Conservation (phyloP, 2,888 invertebrate genomes). For the Leptogaster cylindrica region DNA sequence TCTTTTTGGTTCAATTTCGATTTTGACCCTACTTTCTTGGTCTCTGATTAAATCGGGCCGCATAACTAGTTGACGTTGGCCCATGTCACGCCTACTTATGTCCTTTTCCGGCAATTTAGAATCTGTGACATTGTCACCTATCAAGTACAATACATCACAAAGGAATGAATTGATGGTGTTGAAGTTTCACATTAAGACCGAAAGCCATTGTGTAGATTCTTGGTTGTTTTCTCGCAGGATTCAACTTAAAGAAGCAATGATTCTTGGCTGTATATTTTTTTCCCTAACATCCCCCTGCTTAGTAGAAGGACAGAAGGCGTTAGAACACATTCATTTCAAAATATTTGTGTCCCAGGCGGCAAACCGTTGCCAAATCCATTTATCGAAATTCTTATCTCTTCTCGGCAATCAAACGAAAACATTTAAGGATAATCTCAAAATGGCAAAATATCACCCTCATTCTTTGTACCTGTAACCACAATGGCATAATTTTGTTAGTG, state of each 20-base stretch:
- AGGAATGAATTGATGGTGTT: constrained; percentile 1
- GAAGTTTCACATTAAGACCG: neutral
- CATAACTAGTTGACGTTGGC: no score
- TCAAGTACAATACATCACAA: neutral
- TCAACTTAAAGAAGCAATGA: neutral
- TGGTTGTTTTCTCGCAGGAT: neutral
- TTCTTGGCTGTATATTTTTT: neutral
- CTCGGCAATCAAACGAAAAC: constrained; percentile 28
- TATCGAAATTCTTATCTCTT: constrained; percentile 36
- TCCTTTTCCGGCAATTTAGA: no score
- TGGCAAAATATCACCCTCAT: constrained; percentile 30
- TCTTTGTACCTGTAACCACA: constrained; percentile 17
- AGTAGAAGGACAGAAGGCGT: no score
- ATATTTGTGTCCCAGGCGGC: constrained; percentile 34
- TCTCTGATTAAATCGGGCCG: no score
- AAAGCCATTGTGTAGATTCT: neutral
- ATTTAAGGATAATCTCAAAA: constrained; percentile 34
- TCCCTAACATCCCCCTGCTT: no score
- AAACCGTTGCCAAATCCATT: constrained; percentile 32
- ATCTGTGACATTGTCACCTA: no score
- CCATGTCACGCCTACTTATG: no score
- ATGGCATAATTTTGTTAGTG: constrained; percentile 22
- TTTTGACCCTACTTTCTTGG: no score
- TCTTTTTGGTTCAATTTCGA: no score
- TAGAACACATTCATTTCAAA: no score